These are phyloP conservation scores for Oreotrochilus melanogaster DNA, from an alignment of 2,113 vertebrate genomes.

Conservation along the genomic window DNA sequence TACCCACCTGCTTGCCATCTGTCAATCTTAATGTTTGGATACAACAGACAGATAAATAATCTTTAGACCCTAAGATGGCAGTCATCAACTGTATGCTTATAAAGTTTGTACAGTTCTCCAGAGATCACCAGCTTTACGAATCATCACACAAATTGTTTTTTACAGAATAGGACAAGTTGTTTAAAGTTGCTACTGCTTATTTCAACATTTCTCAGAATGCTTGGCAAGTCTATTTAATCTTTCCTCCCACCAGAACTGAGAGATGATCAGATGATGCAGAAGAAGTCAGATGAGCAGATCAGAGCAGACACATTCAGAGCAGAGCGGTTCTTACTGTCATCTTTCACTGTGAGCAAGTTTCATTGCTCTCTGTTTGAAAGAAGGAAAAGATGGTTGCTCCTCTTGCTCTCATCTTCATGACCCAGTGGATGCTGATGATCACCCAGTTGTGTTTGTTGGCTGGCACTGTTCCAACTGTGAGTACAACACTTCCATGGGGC, in stretches of 20 bases:
- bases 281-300: neutral
- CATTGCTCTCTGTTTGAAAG: neutral
- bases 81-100: neutral
- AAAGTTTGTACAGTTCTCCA: fast-evolving
- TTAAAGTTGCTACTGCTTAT: neutral
- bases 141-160: neutral
- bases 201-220: neutral
- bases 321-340: fast-evolving
- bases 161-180: neutral
- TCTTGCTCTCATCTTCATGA: neutral
- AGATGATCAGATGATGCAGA: neutral
- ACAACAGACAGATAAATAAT: neutral
- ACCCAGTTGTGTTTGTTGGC: neutral
- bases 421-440: neutral
- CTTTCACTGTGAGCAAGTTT: neutral
- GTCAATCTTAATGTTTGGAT: neutral
- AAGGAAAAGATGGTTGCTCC: neutral
- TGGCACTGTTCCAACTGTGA: neutral
- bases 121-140: neutral
- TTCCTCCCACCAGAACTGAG: neutral
- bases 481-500: neutral
- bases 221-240: neutral
- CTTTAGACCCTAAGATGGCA: neutral
- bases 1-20: neutral
- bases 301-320: neutral